A percentile compares a stretch with the other conserved stretches of the same genome.
Evolutionary conservation across 1,140 invertebrate species (phyloP).

Genomic region (Cotesia typhae): DNA sequence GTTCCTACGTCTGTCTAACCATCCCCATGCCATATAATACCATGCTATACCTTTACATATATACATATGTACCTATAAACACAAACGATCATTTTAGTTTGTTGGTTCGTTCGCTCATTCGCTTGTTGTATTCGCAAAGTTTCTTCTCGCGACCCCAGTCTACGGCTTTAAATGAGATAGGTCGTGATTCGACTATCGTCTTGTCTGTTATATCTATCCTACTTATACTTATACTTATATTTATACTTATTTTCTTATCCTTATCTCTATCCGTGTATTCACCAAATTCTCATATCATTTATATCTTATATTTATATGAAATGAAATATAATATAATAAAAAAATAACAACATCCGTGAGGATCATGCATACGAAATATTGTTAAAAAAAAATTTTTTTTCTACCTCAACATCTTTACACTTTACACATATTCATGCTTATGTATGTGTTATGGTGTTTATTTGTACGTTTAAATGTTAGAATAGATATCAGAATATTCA

Average conservation of each 20-base stretch:
- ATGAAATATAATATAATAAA: too few relatives aligned
- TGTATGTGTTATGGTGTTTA: background rate
- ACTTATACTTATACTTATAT: background rate
- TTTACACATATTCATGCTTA: background rate
- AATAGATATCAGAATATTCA: background rate
- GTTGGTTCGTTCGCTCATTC: constrained; percentile 15
- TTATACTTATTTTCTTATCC: background rate
- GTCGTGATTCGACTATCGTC: constrained; percentile 19
- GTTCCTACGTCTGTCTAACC: constrained; percentile 11
- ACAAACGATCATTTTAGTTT: too few relatives aligned
- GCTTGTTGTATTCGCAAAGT: background rate
- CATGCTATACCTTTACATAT: too few relatives aligned
- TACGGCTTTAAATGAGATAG: constrained; percentile 42
- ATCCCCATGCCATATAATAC: background rate
- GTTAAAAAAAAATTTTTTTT: constrained; percentile 8
- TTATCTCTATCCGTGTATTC: background rate
- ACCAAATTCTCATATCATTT: too few relatives aligned
- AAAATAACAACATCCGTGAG: too few relatives aligned
- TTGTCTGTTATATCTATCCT: background rate
- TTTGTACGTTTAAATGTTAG: background rate
- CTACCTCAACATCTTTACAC: background rate
- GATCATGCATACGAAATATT: too few relatives aligned
- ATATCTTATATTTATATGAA: too few relatives aligned
- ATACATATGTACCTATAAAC: too few relatives aligned
- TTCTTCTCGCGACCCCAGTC: constrained; percentile 32